Base-by-base conservation (phyloP, 1,140 invertebrate genomes). In the Aricia agestis region DNA sequence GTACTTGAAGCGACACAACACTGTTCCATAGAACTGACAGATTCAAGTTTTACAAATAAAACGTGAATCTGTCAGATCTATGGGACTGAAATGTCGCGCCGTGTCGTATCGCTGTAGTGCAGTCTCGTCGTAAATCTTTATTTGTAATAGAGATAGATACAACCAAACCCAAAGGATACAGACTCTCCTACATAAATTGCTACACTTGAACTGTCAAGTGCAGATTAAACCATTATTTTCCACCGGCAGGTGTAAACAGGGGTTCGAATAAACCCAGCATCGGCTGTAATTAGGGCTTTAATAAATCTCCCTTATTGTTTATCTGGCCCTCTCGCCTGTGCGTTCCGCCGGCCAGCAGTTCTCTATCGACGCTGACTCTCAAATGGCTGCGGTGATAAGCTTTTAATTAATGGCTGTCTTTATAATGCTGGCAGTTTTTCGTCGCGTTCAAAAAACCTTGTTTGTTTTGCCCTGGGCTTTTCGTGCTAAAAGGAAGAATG, bases 221-320 rank as follows among this genome's bases (percentile, higher is more conserved):
- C 25, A 9, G 6, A 36, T 36, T 36, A 7, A 36, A 13, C 45
- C 13, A 4, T 11, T 52, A 13, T 52, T 52, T 36, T 36, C 36
- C 36, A 52, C 9, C 0, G 45, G 45, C 11, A 52, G 45, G 45
- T 52, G 45, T 52, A 52, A 52, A 52, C 45, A 15, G 41, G 25
- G 25, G 36, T 6, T 36, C 36, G 36, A 36, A 9, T 9, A 36
- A 36, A 36, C 36, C 36, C 9, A 52, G 45, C 11, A 9, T 4
- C 10, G 45, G 3, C 10, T 52, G 45, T 52, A 52, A 52, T 52
- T 52, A 52, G 45, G 45, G 45, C 45, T 52, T 52, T 52, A 11
- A 52, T 52, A 52, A 52, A 52, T 52, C 45, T 52, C 45, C 45
- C 11, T 52, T 52, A 52, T 52, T 52, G 45, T 52, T 52, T 52